These are phyloP conservation scores for Phania funesta DNA, from an alignment of 2,888 invertebrate genomes.

Conservation along the genomic window DNA sequence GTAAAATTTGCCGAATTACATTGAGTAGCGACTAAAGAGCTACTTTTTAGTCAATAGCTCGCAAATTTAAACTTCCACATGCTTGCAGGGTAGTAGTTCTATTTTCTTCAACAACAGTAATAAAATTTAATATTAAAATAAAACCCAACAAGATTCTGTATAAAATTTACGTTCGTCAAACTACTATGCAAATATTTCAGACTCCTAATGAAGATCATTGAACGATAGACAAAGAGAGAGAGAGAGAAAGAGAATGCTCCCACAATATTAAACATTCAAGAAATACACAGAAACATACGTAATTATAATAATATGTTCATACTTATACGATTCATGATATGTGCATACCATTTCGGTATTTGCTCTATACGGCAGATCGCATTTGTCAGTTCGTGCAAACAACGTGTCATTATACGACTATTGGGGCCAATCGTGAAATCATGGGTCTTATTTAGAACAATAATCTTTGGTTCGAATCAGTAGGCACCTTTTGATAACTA, in stretches of 20 bases:
- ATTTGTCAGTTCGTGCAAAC: conserved; percentile 38
- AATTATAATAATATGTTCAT: not conserved
- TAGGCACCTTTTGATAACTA: too few species aligned
- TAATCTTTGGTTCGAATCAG: conserved; percentile 21
- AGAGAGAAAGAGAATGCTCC: not conserved
- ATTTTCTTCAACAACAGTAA: too few species aligned
- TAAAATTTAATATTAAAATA: not conserved
- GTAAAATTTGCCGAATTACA: too few species aligned
- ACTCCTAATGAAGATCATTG: conserved; percentile 37
- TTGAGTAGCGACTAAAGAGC: too few species aligned
- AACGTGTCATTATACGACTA: conserved; percentile 60
- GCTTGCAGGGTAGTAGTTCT: too few species aligned
- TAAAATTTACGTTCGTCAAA: not conserved
- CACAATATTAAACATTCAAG: not conserved
- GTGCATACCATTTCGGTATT: not conserved
- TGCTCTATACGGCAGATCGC: not conserved
- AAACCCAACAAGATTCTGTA: not conserved
- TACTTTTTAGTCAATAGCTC: too few species aligned
- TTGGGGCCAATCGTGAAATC: conserved; percentile 47
- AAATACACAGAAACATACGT: not conserved
- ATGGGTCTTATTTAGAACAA: conserved; percentile 26
- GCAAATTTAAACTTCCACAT: too few species aligned
- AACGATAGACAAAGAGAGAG: conserved; percentile 21
- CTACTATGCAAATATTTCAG: not conserved
- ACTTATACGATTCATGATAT: not conserved